Evolutionary conservation across 2,113 vertebrate species (phyloP), one percentile per base, ranked within the genome.

Genomic region (Bambusicola thoracicus): DNA sequence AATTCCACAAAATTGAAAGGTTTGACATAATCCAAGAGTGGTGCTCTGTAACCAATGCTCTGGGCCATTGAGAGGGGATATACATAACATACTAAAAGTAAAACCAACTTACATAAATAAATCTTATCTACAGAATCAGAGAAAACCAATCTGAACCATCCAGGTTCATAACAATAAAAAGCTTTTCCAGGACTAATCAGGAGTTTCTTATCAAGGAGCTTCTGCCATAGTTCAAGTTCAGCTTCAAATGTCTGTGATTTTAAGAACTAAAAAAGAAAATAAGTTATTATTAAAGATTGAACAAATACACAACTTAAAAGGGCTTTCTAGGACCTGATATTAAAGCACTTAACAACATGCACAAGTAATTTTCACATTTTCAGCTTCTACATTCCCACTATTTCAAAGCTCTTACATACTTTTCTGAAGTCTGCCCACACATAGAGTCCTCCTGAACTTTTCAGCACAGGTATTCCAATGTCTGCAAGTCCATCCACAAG

Each of bases 351-450:
- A 72, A 53, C 19, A 41, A 65, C 8, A 72, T 2, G 22, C 21
- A 44, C 21, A 49, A 63, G 11, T 4, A 20, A 32, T 32, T 51
- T 30, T 70, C 59, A 67, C 58, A 44, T 36, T 73, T 46, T 10
- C 10, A n/a, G 14, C 5, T 65, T 69, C 10, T 21, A 49, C 13
- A 46, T 72, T 66, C 43, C 62, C 30, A 34, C 22, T 8, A 19
- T 7, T 92, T 67, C 25, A 27, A 25, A 69, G 34, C 12, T 69
- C 43, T 30, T 76, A 80, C 81, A 19, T 85, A 95, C 90, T 88
- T 96, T 91, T 69, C 95, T 89, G 85, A 97, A 95, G 82, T 96
- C 96, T 43, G 94, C 96, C 92, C 95, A 97, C n/a, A 97, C 90
- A 61, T 25, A 96, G 40, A 96, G 82, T 61, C 93, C 96, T 88